Conservation (phyloP, 2,888 invertebrate species). For the Amblyteles armatorius region DNA sequence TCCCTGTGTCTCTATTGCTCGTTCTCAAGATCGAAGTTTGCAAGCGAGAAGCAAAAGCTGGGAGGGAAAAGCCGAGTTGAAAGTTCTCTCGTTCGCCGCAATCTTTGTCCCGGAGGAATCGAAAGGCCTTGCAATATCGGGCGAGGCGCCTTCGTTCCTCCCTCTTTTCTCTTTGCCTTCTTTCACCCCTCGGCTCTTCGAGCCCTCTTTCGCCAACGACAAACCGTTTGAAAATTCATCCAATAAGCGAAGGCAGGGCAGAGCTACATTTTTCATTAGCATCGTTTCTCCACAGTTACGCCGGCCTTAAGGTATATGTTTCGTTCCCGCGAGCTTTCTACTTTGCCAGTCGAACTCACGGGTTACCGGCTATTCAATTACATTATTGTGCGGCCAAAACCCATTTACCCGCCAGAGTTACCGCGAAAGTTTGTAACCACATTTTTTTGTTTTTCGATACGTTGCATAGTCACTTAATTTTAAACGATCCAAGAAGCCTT, state of each 20-base stretch:
- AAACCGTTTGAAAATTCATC: constrained; percentile 76
- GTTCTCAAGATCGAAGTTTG: constrained; percentile 1
- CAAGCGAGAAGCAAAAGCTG: constrained; percentile 54
- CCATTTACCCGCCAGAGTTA: constrained; percentile 1
- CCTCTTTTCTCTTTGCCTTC: constrained; percentile 27
- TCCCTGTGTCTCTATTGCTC: constrained; percentile 17
- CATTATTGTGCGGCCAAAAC: constrained; percentile 25
- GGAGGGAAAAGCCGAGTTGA: constrained; percentile 58
- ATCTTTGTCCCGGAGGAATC: constrained; percentile 65
- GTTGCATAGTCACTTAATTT: not conserved
- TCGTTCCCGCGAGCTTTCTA: constrained; percentile 49
- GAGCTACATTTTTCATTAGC: constrained; percentile 68
- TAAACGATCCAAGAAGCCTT: not conserved
- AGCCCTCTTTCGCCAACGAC: constrained; percentile 57
- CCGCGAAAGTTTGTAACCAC: constrained; percentile 33
- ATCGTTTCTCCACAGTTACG: constrained; percentile 54
- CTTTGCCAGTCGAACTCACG: constrained; percentile 32
- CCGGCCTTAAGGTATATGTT: constrained; percentile 20
- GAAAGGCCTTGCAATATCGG: constrained; percentile 66
- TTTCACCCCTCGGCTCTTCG: constrained; percentile 57
- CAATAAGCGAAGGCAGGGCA: constrained; percentile 63
- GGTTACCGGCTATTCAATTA: constrained; percentile 46
- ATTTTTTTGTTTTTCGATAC: constrained; percentile 9
- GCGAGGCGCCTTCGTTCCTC: constrained; percentile 42
- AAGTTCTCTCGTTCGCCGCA: constrained; percentile 65